Percentiles rank a stretch among this genome's conserved stretches.
phyloP scores from a whole-genome alignment of 1,140 invertebrate genomes.

The Halyomorpha halys region DNA sequence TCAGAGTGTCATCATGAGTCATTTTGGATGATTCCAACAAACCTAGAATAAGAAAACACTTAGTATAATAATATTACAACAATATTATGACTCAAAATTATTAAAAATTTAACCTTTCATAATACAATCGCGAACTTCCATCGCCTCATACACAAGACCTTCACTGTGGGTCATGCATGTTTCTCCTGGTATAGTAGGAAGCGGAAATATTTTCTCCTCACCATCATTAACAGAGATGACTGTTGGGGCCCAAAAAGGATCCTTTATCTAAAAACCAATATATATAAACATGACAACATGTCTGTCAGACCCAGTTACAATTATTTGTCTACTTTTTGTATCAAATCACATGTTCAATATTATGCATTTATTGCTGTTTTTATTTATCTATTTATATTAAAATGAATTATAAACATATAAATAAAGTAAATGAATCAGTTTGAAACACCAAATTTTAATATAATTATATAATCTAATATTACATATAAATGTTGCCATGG shows the following conservation, averaged over 20 bases:
- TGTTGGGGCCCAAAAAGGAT: conserved; percentile 2
- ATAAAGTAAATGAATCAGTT: no score
- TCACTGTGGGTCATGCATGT: not conserved
- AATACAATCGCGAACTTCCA: not conserved
- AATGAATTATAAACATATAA: no score
- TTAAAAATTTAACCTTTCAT: not conserved
- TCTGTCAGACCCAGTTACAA: no score
- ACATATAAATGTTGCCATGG: no score
- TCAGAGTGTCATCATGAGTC: not conserved
- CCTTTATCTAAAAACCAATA: not conserved
- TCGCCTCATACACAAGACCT: not conserved
- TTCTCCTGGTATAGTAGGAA: not conserved
- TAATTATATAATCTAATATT: no score
- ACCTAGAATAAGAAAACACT: not conserved
- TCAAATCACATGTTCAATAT: no score
- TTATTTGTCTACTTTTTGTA: no score
- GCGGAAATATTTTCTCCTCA: not conserved
- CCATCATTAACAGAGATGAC: not conserved
- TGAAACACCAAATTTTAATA: no score
- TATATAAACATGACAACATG: no score
- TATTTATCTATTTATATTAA: no score
- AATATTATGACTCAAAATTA: not conserved
- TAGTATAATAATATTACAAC: not conserved
- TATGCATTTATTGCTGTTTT: no score
- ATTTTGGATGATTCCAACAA: not conserved